These are phyloP conservation scores for Tangara arthus DNA, from an alignment of 2,797 vertebrate genomes.

Conservation along the genomic window DNA sequence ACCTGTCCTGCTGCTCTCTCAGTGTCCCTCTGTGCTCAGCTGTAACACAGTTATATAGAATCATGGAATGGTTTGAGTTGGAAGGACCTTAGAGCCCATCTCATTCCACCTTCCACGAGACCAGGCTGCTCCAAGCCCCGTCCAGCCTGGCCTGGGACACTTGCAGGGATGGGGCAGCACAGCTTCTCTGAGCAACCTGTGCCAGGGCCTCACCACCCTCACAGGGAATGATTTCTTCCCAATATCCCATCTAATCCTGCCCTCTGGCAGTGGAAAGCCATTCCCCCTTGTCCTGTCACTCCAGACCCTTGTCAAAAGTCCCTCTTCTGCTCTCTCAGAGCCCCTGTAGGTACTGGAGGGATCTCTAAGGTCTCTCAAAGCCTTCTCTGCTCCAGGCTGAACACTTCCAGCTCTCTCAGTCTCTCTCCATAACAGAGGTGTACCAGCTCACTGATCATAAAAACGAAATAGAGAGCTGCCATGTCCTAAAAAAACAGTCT, in stretches of 20 bases:
- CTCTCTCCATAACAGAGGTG: background rate
- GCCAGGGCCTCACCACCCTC: background rate
- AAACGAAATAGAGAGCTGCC: background rate
- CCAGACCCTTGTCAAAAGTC: background rate
- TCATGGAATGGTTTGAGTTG: background rate
- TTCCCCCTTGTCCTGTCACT: background rate
- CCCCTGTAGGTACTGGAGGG: background rate
- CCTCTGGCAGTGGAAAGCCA: background rate
- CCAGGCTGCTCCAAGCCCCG: background rate
- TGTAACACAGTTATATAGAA: accelerated
- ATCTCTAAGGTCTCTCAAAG: background rate
- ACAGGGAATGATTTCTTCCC: background rate
- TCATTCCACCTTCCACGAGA: accelerated
- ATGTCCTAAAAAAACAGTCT: accelerated
- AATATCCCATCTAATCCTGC: too few relatives aligned
- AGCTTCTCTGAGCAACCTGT: background rate
- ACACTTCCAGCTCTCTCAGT: background rate
- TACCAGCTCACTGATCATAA: too few relatives aligned
- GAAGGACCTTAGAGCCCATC: background rate
- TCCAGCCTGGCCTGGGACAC: background rate
- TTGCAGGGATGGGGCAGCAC: background rate
- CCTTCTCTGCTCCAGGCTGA: background rate
- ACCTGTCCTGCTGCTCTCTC: background rate
- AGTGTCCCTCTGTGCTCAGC: background rate
- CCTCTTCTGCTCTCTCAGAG: background rate